A percentile compares a stretch with the other conserved stretches of the same genome.
Evolutionary conservation across 2,113 vertebrate species (phyloP).

Genomic region (Trachemys scripta): DNA sequence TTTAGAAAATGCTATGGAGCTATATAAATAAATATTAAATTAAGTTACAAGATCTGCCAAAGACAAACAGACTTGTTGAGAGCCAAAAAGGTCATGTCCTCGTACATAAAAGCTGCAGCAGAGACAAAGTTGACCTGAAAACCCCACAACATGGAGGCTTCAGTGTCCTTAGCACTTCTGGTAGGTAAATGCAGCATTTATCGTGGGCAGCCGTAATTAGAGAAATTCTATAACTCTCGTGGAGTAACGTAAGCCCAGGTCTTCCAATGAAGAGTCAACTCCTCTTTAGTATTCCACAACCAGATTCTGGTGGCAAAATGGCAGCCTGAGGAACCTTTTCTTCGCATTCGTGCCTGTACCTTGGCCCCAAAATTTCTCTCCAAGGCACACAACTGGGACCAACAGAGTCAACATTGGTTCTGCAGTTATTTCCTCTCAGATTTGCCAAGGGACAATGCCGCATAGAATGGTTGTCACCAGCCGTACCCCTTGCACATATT

Average conservation of each 20-base stretch:
- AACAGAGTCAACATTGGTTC: accelerated
- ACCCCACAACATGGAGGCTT: accelerated
- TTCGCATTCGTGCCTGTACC: background rate
- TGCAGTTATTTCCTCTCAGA: background rate
- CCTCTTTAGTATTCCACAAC: background rate
- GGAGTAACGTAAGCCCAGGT: background rate
- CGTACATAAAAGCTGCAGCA: background rate
- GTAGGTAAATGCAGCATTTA: background rate
- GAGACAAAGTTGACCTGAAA: background rate
- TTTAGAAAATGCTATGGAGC: slow-evolving; percentile 38
- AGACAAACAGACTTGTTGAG: background rate
- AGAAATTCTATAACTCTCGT: background rate
- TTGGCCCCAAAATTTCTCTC: background rate
- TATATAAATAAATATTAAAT: slow-evolving; percentile 56
- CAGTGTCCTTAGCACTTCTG: background rate
- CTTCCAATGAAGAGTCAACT: background rate
- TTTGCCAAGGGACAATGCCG: background rate
- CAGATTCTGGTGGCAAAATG: background rate
- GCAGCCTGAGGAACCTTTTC: background rate
- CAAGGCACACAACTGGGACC: background rate
- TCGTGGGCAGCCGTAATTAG: background rate
- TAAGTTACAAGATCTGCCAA: background rate
- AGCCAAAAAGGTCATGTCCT: slow-evolving; percentile 32
- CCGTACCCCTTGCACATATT: accelerated
- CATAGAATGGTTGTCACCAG: background rate